Evolutionary conservation across 1,140 invertebrate genomes (phyloP), one percentile per base, ranked within the genome.

Genomic region (Meteorus sp.): DNA sequence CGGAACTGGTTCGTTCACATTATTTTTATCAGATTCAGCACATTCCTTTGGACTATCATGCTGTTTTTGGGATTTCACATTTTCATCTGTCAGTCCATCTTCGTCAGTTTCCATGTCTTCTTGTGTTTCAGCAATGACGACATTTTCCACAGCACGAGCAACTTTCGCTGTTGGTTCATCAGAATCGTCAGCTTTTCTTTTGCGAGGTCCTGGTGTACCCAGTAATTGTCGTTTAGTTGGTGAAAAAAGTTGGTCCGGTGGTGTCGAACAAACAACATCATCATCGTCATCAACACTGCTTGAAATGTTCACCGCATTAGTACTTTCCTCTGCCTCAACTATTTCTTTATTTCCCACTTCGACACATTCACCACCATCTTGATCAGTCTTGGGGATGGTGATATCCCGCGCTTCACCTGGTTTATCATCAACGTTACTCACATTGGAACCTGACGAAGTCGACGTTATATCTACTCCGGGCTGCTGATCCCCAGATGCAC

Each of bases 251-350:
- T 48, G 20, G 1, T 48, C 45, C 11, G 45, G 45, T 13, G 45
- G 45, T 13, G 45, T 48, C 9, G 9, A 3, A 4, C 7, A 20
- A 11, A 48, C 7, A 48, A 48, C 13, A n/a, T 48, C 45, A 13
- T 48, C 45, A n/a, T 48, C 45, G 4, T 39, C 35, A 13, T 39
- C 35, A n/a, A n/a, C n/a, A n/a, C n/a, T n/a, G n/a, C n/a, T n/a
- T n/a, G n/a, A n/a, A n/a, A n/a, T n/a, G n/a, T n/a, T n/a, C n/a
- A n/a, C n/a, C n/a, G n/a, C n/a, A n/a, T n/a, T n/a, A n/a, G n/a
- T n/a, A n/a, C n/a, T n/a, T n/a, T n/a, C n/a, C n/a, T n/a, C n/a
- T n/a, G n/a, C n/a, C n/a, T n/a, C n/a, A n/a, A n/a, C n/a, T n/a
- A n/a, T n/a, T n/a, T n/a, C n/a, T n/a, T n/a, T n/a, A n/a, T n/a